A percentile compares a stretch with the other conserved stretches of the same genome.
Conservation (phyloP, 2,113 vertebrate species). For the Neomonachus schauinslandi region DNA sequence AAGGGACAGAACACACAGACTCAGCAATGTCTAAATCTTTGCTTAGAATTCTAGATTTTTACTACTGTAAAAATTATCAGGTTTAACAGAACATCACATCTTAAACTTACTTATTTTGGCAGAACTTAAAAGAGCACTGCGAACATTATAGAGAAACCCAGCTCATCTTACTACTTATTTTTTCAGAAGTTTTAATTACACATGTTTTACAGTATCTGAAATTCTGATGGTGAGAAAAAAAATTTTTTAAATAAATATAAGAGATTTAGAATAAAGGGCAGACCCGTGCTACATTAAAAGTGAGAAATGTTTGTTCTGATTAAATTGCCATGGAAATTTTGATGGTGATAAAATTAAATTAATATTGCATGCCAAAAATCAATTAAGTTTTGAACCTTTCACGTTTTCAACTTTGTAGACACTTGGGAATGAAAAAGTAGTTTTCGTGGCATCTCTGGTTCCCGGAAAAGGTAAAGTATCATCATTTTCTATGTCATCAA, state of each 20-base stretch:
- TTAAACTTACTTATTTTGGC: neutral
- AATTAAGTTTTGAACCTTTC: constrained; percentile 45
- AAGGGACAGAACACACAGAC: neutral
- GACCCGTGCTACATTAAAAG: constrained; percentile 39
- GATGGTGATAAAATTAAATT: constrained; percentile 29
- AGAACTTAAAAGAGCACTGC: neutral
- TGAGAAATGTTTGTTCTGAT: constrained; percentile 27
- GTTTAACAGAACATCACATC: constrained; percentile 32
- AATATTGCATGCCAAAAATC: constrained; percentile 27
- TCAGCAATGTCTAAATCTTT: constrained; percentile 24
- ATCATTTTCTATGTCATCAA: constrained; percentile 43
- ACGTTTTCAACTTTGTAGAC: constrained; percentile 49
- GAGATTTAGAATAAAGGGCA: constrained; percentile 31
- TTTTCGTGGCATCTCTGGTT: neutral
- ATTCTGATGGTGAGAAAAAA: neutral
- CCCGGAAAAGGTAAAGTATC: constrained; percentile 43
- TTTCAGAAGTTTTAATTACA: neutral
- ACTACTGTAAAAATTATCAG: neutral
- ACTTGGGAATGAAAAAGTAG: constrained; percentile 44
- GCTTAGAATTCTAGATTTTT: constrained; percentile 33
- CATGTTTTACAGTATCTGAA: constrained; percentile 22
- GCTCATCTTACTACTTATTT: neutral
- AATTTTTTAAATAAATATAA: neutral
- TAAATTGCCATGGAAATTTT: constrained; percentile 35
- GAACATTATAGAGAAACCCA: neutral